Evolutionary conservation across 2,113 vertebrate species (phyloP), one percentile per base, ranked within the genome.

Genomic region (Pongo abelii): DNA sequence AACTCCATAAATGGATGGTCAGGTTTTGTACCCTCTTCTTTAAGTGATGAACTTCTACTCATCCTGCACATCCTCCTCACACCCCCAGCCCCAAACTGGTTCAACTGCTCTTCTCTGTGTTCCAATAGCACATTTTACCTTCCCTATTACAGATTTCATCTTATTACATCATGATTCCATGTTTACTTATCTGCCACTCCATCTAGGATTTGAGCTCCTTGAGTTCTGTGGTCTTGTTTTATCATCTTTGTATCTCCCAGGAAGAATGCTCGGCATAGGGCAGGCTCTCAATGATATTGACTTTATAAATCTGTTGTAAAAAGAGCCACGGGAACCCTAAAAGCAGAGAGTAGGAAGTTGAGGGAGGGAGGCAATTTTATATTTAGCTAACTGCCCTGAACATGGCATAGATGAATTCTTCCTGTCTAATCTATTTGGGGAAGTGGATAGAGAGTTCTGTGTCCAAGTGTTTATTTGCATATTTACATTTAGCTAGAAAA

Each of bases 401-500:
- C 9, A 2, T 25, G 64, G 25, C 32, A 46, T 3, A 22, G 3
- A 20, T 14, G 61, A 50, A 2, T 9, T 38, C 30, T 84, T n/a
- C 64, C 74, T n/a, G 30, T 43, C 69, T 94, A 59, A 87, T 5
- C 91, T 69, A 8, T 77, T 13, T 84, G 70, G 57, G 81, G n/a
- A 83, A 61, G 14, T 46, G 6, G 35, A 59, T 25, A 74, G n/a
- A 89, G 52, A 43, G 43, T 32, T 79, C 80, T 79, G n/a, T 72
- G 69, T 43, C 40, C 89, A 77, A 32, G 20, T 79, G 38, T 78
- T 10, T 43, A 52, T 96, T 92, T 94, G 91, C 59, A 32, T 85
- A 84, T 72, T 95, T 94, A 61, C 16, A 7, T 85, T 69, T 91
- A 85, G 72, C 35, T 80, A n/a, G 90, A 64, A 96, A 92, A 83